Conservation (phyloP, 1,140 invertebrate species). For the Saccostrea cuccullata region DNA sequence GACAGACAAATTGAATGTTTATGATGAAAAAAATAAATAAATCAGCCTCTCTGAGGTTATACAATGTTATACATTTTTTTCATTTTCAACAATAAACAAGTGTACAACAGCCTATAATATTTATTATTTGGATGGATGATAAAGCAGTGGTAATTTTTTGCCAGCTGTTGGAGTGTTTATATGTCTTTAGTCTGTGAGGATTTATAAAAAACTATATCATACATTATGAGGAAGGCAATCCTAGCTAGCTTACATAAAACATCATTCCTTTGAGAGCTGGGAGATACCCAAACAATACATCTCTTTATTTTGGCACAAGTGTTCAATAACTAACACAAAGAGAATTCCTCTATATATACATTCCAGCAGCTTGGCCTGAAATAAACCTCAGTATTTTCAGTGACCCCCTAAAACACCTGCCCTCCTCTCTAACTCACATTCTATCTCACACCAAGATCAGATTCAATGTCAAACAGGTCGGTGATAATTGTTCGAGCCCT, state of each 20-base stretch:
- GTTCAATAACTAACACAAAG: neutral
- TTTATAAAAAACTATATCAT: neutral
- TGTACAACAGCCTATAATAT: neutral
- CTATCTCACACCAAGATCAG: neutral
- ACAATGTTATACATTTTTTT: neutral
- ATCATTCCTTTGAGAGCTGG: neutral
- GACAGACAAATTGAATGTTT: neutral
- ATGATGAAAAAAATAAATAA: neutral
- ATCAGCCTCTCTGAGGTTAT: neutral
- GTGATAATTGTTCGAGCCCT: neutral
- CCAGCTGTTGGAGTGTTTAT: neutral
- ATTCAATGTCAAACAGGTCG: neutral
- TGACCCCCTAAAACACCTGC: conserved; percentile 15
- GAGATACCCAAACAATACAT: neutral
- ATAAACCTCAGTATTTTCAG: neutral
- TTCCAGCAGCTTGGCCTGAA: neutral
- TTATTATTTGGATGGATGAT: neutral
- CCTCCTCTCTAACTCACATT: neutral
- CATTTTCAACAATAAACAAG: neutral
- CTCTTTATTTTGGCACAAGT: conserved; percentile 20
- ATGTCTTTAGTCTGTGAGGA: neutral
- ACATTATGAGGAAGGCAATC: neutral
- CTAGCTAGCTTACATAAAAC: conserved; percentile 13
- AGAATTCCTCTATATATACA: neutral
- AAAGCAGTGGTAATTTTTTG: neutral